Base-by-base conservation (phyloP, 1,140 invertebrate genomes). In the Drosophila santomea region DNA sequence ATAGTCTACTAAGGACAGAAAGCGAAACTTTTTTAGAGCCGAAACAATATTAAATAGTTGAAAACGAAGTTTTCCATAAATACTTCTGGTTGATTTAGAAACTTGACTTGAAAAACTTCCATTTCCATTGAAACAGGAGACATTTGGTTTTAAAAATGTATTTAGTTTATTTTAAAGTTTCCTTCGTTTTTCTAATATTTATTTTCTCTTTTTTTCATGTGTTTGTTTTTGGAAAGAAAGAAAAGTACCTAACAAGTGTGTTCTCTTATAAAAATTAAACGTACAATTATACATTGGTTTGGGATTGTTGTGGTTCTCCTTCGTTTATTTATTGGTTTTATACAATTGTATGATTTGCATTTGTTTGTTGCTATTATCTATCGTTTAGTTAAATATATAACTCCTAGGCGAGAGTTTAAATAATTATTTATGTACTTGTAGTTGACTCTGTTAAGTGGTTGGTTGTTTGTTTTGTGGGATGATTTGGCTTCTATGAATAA, bases 261-360 rank as follows among this genome's bases (percentile, higher is more conserved):
- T 58, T 68, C 73, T 79, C 51, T 88, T 88, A 75, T 62, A 82
- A 81, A 67, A 86, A 85, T 78, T 86, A 86, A 82, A 75, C 64
- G 54, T 86, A 81, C 71, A 86, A 78, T 86, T 72, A 68, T 68
- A 68, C 68, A 74, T 58, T 71, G 54, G 51, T 84, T 81, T 74
- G 56, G 61, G 60, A 48, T 69, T 72, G 44, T 36, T 61, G 55
- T 60, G 59, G 62, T 67, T 51, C 35, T 58, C 48, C 54, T 61
- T 58, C n/a, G 73, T 69, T 72, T 78, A 56, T 61, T 78, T 75
- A 54, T 75, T 71, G 52, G 20, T 55, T 57, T 62, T 67, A 32
- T 78, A 78, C 74, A 77, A 15, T 56, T 55, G 20, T 54, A 63
- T 75, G 63, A 68, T 69, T 79, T 74, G 60, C 44, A 39, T 79